phyloP scores from a whole-genome alignment of 2,797 vertebrate species.

The Botia almorhae region DNA sequence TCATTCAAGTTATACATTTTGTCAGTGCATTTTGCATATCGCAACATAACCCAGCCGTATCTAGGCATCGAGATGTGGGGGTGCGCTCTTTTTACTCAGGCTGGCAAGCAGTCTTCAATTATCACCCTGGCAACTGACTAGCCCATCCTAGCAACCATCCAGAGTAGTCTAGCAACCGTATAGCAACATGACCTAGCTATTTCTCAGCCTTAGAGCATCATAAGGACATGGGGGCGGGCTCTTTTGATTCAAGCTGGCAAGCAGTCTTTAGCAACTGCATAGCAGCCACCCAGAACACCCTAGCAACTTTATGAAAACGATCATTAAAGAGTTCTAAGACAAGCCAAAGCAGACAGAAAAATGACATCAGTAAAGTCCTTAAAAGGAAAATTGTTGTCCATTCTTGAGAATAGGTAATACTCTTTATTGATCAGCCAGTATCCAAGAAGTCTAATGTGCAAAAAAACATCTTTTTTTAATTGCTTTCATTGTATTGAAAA shows the following conservation, averaged over 20 bases:
- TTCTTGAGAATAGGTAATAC: too few species aligned
- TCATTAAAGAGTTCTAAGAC: too few species aligned
- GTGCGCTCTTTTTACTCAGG: not conserved
- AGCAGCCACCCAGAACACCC: not conserved
- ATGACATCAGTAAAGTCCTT: too few species aligned
- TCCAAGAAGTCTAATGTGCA: too few species aligned
- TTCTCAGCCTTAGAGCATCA: not conserved
- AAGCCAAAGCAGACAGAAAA: too few species aligned
- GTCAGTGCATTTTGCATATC: too few species aligned
- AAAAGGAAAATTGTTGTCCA: too few species aligned
- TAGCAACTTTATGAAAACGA: not conserved
- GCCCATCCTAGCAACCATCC: slow-evolving; percentile 8
- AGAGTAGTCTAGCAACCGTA: slow-evolving; percentile 4
- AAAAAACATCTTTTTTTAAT: too few species aligned
- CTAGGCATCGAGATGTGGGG: not conserved
- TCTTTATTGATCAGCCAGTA: too few species aligned
- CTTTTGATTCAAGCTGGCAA: slow-evolving; percentile 1
- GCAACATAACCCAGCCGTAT: too few species aligned
- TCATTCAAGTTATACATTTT: too few species aligned
- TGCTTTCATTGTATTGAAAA: not conserved
- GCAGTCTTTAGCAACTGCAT: not conserved
- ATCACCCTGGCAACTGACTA: slow-evolving; percentile 10
- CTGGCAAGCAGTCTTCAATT: slow-evolving; percentile 8
- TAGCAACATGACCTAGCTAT: not conserved
- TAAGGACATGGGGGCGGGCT: not conserved